These are phyloP conservation scores for Julus scanicus DNA, from an alignment of 2,888 invertebrate species.

Conservation along the genomic window DNA sequence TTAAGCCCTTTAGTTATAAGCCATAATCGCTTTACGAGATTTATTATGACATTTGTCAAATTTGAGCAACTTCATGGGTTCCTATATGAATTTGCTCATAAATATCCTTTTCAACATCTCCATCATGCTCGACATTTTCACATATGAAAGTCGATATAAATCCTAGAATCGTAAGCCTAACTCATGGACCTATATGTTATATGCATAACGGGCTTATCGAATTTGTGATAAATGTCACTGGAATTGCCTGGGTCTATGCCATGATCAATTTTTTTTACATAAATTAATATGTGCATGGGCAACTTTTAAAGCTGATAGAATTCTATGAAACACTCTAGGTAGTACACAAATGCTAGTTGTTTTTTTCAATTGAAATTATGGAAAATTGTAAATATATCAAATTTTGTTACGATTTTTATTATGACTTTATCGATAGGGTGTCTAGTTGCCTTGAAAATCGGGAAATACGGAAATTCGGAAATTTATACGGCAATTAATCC, in stretches of 20 bases:
- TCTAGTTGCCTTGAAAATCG: too few relatives aligned
- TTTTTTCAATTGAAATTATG: too few relatives aligned
- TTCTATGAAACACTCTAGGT: too few relatives aligned
- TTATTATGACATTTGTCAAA: constrained; percentile 42
- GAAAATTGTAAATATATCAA: too few relatives aligned
- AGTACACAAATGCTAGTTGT: too few relatives aligned
- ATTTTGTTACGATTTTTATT: too few relatives aligned
- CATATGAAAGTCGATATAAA: constrained; percentile 42
- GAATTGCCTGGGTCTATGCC: not conserved
- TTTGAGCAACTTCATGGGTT: constrained; percentile 39
- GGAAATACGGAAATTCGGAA: too few relatives aligned
- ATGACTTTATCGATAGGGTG: too few relatives aligned
- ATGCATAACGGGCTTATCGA: constrained; percentile 12
- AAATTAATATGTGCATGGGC: not conserved
- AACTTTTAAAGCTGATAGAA: constrained; percentile 25
- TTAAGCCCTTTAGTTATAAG: constrained; percentile 38
- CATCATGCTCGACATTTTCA: constrained; percentile 29
- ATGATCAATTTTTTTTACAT: not conserved
- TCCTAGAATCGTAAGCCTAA: not conserved
- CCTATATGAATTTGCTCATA: constrained; percentile 39
- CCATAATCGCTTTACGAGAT: constrained; percentile 42
- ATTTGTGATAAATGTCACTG: constrained; percentile 8
- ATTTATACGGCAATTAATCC: too few relatives aligned
- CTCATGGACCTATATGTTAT: constrained; percentile 18
- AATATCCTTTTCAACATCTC: constrained; percentile 38